Conservation (phyloP, 2,888 invertebrate species). For the Cerastis leucographa region DNA sequence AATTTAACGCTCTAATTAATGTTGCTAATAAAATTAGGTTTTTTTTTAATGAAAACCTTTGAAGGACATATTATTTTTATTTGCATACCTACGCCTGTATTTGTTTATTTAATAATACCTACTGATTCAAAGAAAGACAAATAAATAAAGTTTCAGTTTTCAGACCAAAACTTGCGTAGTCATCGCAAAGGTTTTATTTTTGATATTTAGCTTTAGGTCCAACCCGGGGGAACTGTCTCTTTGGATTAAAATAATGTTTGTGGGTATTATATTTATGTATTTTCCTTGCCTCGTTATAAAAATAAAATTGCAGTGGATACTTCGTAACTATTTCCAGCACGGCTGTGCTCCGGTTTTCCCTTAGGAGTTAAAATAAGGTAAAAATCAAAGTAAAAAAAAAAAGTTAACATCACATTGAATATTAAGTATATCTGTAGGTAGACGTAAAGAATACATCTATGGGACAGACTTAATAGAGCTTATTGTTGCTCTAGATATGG, state of each 20-base stretch:
- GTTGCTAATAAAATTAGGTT: neutral
- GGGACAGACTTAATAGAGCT: constrained; percentile 47
- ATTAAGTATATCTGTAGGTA: neutral
- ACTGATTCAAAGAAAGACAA: neutral
- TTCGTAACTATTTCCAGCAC: neutral
- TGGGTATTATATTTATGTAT: neutral
- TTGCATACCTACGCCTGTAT: neutral
- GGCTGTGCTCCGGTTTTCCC: neutral
- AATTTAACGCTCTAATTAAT: constrained; percentile 27
- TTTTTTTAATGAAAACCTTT: constrained; percentile 8
- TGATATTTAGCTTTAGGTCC: neutral
- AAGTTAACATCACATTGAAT: neutral
- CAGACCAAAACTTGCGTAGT: neutral
- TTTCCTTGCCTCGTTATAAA: neutral
- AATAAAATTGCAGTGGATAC: neutral
- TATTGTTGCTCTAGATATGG: constrained; percentile 67
- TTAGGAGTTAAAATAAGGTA: neutral
- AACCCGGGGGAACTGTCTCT: neutral
- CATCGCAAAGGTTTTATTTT: neutral
- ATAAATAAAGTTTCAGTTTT: too few relatives aligned
- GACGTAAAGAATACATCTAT: neutral
- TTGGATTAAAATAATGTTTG: too few relatives aligned
- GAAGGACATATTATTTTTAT: neutral
- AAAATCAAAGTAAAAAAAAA: neutral
- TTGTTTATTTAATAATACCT: neutral